Base-by-base conservation (phyloP, 2,797 vertebrate species). In the Epinephelus malabaricus region DNA sequence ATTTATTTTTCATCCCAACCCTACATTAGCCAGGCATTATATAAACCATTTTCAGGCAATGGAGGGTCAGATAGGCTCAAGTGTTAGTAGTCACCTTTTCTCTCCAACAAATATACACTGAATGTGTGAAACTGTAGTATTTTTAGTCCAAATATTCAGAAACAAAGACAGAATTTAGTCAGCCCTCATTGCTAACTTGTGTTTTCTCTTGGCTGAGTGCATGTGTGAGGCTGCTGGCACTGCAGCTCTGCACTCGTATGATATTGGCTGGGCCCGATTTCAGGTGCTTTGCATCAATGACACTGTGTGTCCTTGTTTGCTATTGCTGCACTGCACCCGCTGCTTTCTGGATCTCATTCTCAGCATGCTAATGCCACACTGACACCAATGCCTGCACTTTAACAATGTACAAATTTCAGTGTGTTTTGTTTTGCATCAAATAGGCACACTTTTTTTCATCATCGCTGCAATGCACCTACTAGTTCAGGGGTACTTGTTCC, bases 231-330 rank as follows among this genome's bases (percentile, higher is more conserved):
- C 59, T 59, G 65, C 67, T 66, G 76, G 76, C 47, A 27, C 65
- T 27, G 73, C 38, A 5, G 64, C 55, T 76, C 63, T 60, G 62
- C 69, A 49, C 69, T 67, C 62, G 63, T 69, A 40, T 73, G 58
- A 70, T 75, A 70, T 62, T 75, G 62, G 55, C 79, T 54, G 65
- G 25, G 51, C 15, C 43, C 58, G 81, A 74, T 84, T 83, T 83
- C 76, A 83, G 81, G 70, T 82, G 81, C 63, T 79, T 83, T 5
- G 1, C 84, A 79, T 85, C 76, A 78, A 15, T 85, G 84, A 85
- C 72, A 83, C 72, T 58, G 53, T 80, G 69, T 83, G 82, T 79
- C 76, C 81, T 82, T 76, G 83, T 83, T 81, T 71, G 69, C 65
- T 74, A 2, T 53, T 81, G 76, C 78, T 84, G 75, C 73, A 56